phyloP scores from a whole-genome alignment of 2,113 vertebrate genomes.

The Regulus satrapa region DNA sequence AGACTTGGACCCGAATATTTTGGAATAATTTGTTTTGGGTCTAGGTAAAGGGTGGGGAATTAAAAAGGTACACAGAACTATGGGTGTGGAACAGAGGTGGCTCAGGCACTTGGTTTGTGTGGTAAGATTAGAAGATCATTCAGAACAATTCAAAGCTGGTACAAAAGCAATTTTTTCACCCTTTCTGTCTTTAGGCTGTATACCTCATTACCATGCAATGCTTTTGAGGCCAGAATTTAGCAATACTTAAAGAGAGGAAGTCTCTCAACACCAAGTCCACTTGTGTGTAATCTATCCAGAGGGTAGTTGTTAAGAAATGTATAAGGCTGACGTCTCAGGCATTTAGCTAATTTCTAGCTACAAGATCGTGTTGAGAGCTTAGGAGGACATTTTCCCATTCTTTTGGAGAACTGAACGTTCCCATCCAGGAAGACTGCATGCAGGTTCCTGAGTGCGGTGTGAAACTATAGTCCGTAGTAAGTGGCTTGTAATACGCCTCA shows the following conservation, averaged over 20 bases:
- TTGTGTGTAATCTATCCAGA: background rate
- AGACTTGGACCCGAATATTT: background rate
- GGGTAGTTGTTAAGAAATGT: background rate
- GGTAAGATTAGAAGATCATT: background rate
- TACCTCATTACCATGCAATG: background rate
- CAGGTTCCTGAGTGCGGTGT: background rate
- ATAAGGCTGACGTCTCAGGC: background rate
- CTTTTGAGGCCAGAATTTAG: background rate
- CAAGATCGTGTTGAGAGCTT: background rate
- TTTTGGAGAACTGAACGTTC: background rate
- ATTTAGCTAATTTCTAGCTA: background rate
- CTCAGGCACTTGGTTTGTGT: background rate
- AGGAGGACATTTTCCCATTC: background rate
- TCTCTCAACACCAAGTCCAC: background rate
- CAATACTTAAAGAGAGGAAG: background rate
- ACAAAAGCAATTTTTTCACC: background rate
- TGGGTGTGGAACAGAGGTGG: background rate
- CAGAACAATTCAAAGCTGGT: background rate
- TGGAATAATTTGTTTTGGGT: background rate
- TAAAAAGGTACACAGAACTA: background rate
- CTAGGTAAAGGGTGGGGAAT: background rate
- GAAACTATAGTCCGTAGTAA: background rate
- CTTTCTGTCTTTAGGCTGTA: background rate
- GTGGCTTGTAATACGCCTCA: background rate
- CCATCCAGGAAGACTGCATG: accelerated